These are phyloP conservation scores for Epirrhoe tristata DNA, from an alignment of 2,888 invertebrate species.

Conservation along the genomic window DNA sequence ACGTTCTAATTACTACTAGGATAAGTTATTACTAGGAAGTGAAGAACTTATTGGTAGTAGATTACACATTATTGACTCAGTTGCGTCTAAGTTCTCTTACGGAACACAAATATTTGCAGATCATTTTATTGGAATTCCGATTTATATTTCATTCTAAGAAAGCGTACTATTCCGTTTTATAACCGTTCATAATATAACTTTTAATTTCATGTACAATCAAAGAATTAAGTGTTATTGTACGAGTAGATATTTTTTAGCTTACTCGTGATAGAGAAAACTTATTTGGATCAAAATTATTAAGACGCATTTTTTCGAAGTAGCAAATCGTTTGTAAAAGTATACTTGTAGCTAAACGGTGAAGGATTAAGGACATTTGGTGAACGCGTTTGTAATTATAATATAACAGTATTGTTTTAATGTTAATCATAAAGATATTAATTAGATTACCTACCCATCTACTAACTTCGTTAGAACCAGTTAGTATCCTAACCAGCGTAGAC, in stretches of 20 bases:
- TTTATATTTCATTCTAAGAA: constrained; percentile 31
- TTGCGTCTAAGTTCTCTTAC: constrained; percentile 4
- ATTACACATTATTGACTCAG: constrained; percentile 1
- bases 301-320: no score
- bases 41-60: neutral
- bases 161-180: constrained; percentile 30
- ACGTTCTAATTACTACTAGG: no score
- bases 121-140: constrained; percentile 27
- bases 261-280: neutral
- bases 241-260: neutral
- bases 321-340: no score
- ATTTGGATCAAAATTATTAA: no score
- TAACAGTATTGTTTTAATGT: no score
- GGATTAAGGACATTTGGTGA: no score
- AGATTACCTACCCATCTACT: no score
- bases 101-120: constrained; percentile 28
- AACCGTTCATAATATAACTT: constrained; percentile 45
- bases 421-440: no score
- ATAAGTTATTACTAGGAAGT: neutral
- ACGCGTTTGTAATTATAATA: no score
- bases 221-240: constrained; percentile 22
- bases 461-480: no score
- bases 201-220: constrained; percentile 54
- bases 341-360: no score
- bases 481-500: no score